Evolutionary conservation across 2,113 vertebrate genomes (phyloP).

Genomic region (Hypomesus transpacificus): DNA sequence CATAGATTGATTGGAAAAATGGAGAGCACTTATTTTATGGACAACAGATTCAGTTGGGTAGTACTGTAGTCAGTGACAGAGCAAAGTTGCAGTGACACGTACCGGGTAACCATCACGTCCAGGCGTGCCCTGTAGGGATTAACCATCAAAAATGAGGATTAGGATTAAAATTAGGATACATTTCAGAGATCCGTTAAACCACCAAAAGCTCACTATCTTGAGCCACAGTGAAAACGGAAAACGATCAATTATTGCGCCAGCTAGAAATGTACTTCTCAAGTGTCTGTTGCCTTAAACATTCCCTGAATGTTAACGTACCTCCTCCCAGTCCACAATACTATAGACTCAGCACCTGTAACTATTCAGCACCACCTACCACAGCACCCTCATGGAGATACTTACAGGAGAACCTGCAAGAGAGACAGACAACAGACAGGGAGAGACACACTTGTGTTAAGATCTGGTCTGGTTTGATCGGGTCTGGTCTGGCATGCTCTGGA

Average conservation of each 20-base stretch:
- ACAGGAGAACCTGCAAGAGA: constrained; percentile 80
- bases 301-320: no score
- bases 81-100: constrained; percentile 49
- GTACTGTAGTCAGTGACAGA: not conserved
- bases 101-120: constrained; percentile 88
- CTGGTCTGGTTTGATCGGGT: not conserved
- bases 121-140: constrained; percentile 79
- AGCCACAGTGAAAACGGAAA: no score
- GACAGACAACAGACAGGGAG: constrained; percentile 45
- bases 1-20: not conserved
- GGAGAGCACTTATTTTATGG: not conserved
- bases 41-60: not conserved
- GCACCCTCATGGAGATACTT: constrained; percentile 60
- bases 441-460: not conserved
- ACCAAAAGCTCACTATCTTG: not conserved
- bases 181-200: not conserved
- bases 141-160: constrained; percentile 41
- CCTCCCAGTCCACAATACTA: no score
- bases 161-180: not conserved
- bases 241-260: no score
- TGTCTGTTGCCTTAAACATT: no score
- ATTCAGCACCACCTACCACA: no score
- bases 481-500: no score
- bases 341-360: no score
- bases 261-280: no score